Evolutionary conservation across 2,797 vertebrate genomes (phyloP), one percentile per base, ranked within the genome.

Genomic region (Hypotaenidia philippensis): DNA sequence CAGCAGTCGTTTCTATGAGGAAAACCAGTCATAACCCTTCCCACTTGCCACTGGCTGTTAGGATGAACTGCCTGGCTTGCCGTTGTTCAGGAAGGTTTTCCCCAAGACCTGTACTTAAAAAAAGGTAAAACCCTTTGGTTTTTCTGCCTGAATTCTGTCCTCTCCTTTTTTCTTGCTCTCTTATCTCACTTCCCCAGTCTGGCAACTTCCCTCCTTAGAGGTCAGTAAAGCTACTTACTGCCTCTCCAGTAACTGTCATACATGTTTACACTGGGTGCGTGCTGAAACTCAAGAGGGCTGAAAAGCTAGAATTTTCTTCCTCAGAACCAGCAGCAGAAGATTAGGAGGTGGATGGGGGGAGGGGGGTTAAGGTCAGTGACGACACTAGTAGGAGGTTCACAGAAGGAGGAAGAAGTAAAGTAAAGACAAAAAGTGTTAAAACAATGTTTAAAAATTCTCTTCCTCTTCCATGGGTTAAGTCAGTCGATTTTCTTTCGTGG

Each of bases 121-220:
- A 89, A 82, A 47, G 45, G 18, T 56, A 59, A 44, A 87, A 82
- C 23, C 26, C 26, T 29, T 89, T 21, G 19, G 44, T 72, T 64
- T 45, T 74, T 74, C 17, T 40, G 77, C 82, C 34, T 83, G 21
- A 87, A 85, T 83, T 87, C 25, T 10, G 44, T 34, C 68, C 56
- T 92, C 71, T 93, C 36, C 1, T 0, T 71, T 83, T 83, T 44
- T 80, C 65, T 77, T 79, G 44, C 13, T 19, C 10, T 85, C 82
- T 96, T 96, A 96, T 96, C 95, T 93, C 56, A 77, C 52, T 94
- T 96, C 81, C 89, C 68, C 92, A 89, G 87, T 61, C 36, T 38
- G 47, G 49, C 64, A 92, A 92, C 81, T 94, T 94, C 92, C 82
- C 94, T 81, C 34, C 66, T 85, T 50, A 53, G 69, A 85, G 57